Evolutionary conservation across 2,888 invertebrate species (phyloP).

Genomic region (Uropetala carovei): DNA sequence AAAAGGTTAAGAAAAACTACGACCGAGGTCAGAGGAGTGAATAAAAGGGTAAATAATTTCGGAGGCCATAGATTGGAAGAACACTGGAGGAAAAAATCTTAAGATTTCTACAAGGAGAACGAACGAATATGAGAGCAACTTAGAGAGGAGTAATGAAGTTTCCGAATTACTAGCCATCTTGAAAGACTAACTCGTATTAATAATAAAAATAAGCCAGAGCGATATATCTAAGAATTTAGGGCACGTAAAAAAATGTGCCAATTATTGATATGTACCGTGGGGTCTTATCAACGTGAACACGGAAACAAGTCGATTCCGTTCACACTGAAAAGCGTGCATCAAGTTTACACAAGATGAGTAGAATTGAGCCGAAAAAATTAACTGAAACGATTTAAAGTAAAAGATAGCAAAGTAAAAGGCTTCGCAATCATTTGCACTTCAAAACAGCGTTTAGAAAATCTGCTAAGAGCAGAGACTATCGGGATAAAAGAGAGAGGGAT

Average conservation of each 20-base stretch:
- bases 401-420: background rate
- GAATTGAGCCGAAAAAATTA: background rate
- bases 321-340: too few species aligned
- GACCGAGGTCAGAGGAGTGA: background rate
- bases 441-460: slow-evolving; percentile 5
- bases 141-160: too few species aligned
- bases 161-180: too few species aligned
- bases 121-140: background rate
- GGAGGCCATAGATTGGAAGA: background rate
- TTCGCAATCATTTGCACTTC: background rate
- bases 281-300: too few species aligned
- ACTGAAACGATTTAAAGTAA: background rate
- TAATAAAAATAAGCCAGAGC: too few species aligned
- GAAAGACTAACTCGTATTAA: too few species aligned
- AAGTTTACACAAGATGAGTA: too few species aligned
- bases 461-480: slow-evolving; percentile 18
- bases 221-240: too few species aligned
- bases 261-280: too few species aligned
- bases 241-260: too few species aligned
- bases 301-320: too few species aligned
- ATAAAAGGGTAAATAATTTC: slow-evolving; percentile 18
- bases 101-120: background rate
- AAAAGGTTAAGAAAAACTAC: background rate
- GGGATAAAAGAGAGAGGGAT: background rate
- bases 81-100: background rate